Evolutionary conservation across 53 echinoderm and acorn worm species (phyloP), one percentile per base, ranked within the genome.

Genomic region (Arbacia lixula): DNA sequence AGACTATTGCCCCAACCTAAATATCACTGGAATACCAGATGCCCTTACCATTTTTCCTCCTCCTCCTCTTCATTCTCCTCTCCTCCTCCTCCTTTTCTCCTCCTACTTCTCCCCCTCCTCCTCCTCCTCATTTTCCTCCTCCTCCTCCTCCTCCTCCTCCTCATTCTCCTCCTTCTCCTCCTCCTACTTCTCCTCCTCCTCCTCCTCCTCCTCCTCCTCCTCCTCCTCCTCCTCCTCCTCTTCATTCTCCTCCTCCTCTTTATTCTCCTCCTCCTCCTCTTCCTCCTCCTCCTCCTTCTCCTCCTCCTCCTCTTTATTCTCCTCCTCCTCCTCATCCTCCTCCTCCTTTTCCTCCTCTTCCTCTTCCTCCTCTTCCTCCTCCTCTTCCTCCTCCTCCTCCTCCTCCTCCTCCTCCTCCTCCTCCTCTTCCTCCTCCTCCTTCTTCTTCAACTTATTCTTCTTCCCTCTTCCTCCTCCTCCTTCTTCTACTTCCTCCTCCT

Each of bases 21-120:
- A 77, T 77, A 77, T 55, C 58, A 77, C 32, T 77, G 54, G 39
- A 77, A 77, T 77, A 77, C 77, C 77, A 77, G 77, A 12, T n/a
- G n/a, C n/a, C 46, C 46, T 46, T 14, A 46, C 14, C 14, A 8
- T 14, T 46, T 14, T 14, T 46, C 14, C 46, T 46, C 46, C 46
- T 46, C 46, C 46, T 14, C 46, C 46, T 46, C 8, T 46, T 46
- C 46, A 8, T 14, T 14, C 46, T 46, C 46, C 46, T 46, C 46
- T 46, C 14, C 46, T 14, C 46, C 14, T 14, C 14, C 46, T 14
- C 46, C 46, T 46, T 14, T 46, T 14, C 46, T 46, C 46, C 46
- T 46, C 14, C 46, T 46, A 10, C 8, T 10, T 14, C 8, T 46
- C 46, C 14, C 14, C 46, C 46, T 46, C 46, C 46, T 46, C 46